Evolutionary conservation across 1,140 invertebrate species (phyloP).

Genomic region (Magallana angulata): DNA sequence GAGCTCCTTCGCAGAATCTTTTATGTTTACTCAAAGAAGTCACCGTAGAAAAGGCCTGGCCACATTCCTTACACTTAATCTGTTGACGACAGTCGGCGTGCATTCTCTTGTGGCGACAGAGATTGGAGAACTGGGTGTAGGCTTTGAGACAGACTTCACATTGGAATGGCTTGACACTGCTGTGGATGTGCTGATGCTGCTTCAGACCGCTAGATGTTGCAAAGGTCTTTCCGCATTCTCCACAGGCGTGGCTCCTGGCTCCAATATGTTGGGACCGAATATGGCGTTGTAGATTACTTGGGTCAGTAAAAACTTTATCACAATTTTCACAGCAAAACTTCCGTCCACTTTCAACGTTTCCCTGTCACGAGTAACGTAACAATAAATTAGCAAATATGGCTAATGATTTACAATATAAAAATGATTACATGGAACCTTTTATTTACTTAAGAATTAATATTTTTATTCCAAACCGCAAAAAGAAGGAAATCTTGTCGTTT

Average conservation of each 20-base stretch:
- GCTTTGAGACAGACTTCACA: conserved; percentile 86
- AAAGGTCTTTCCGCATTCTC: conserved; percentile 99
- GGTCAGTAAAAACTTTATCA: conserved; percentile 95
- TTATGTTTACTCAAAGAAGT: conserved; percentile 85
- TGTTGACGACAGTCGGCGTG: conserved; percentile 87
- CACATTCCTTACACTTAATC: conserved; percentile 92
- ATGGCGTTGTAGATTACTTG: conserved; percentile 96
- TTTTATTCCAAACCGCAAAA: neutral
- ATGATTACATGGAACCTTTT: neutral
- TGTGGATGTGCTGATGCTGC: conserved; percentile 99
- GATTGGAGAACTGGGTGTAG: conserved; percentile 99
- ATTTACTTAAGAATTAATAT: neutral
- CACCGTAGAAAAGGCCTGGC: conserved; percentile 92
- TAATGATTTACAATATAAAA: neutral
- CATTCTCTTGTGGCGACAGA: conserved; percentile 99
- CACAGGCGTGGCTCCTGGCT: conserved; percentile 95
- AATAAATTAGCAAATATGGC: neutral
- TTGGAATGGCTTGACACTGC: conserved; percentile 98
- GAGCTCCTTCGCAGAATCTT: conserved; percentile 82
- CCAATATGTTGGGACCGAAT: conserved; percentile 95
- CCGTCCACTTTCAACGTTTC: conserved; percentile 65
- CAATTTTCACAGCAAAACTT: conserved; percentile 97
- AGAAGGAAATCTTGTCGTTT: neutral
- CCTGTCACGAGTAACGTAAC: conserved; percentile 65
- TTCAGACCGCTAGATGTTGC: conserved; percentile 97